Percentiles rank a stretch among this genome's conserved stretches.
Conservation (phyloP, 2,888 invertebrate genomes). For the Andrena fulva region DNA sequence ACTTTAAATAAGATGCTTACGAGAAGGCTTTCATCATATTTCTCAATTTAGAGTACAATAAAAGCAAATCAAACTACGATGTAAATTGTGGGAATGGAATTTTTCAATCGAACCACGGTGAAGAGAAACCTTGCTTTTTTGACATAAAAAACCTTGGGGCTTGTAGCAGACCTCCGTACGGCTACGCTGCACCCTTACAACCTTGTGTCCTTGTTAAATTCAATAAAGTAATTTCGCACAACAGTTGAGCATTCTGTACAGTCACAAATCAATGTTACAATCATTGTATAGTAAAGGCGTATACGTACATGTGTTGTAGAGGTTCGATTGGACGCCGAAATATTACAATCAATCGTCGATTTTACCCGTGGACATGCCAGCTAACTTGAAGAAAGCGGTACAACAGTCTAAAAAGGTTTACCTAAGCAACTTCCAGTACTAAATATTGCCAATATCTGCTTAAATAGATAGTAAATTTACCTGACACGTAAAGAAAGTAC, state of each 20-base stretch:
- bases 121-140: constrained; percentile 75
- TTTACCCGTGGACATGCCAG: constrained; percentile 77
- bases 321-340: constrained; percentile 78
- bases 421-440: background rate
- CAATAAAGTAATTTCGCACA: constrained; percentile 73
- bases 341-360: constrained; percentile 74
- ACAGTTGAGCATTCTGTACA: background rate
- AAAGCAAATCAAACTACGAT: constrained; percentile 67
- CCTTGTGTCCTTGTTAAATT: constrained; percentile 78
- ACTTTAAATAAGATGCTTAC: background rate
- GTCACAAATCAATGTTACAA: background rate
- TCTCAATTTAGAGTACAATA: constrained; percentile 69
- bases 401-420: constrained; percentile 70
- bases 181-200: constrained; percentile 70
- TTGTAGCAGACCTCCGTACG: constrained; percentile 77
- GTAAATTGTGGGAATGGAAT: constrained; percentile 58
- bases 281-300: background rate
- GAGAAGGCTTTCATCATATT: background rate
- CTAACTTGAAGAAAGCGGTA: constrained; percentile 67
- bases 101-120: background rate
- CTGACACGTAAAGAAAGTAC: background rate
- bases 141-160: constrained; percentile 71
- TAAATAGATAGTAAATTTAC: background rate
- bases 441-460: background rate
- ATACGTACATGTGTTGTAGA: constrained; percentile 66